Base-by-base conservation (phyloP, 2,113 vertebrate genomes). In the Promerops cafer region DNA sequence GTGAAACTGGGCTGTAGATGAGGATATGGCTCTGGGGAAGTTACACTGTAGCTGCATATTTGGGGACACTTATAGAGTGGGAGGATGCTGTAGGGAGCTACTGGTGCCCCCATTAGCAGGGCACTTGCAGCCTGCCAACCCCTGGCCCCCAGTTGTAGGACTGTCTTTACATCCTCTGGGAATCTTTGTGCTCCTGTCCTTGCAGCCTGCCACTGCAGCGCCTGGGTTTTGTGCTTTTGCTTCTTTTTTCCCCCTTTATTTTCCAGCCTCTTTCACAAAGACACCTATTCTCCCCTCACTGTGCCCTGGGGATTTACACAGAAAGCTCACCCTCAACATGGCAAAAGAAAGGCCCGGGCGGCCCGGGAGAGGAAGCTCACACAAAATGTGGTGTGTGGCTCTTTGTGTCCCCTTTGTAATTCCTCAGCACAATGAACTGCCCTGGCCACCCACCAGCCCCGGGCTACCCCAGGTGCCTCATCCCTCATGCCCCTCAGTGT, bases 331-430 rank as follows among this genome's bases (percentile, higher is more conserved):
- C 91, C 95, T 94, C 77, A 28, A 79, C 83, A 92, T 0, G 28
- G 83, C 72, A 35, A 93, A 94, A 92, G 95, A 95, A 95, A 95
- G 82, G 92, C 83, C 5, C 39, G 16, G 87, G 83, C 76, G 16
- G 70, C 53, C 53, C 8, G 39, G 76, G 74, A 66, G 92, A 93
- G 94, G 93, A 96, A 95, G 89, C 94, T 90, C 96, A 61, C 94
- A 95, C 87, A 92, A 93, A 93, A 87, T 90, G 87, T 27, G 77
- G 78, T 93, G 92, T 94, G 94, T 83, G 94, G 93, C 84, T 94
- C 77, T 96, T 97, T 96, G 92, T 96, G 81, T 94, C 65, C 39
- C 70, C 47, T 97, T 97, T 96, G 96, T 97, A 95, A 94, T 90
- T 88, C 96, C 85, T 89, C 84, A 50, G 83, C 93, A 94, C 95